Conservation (phyloP, 2,888 invertebrate species). For the Diplazon laetatorius region DNA sequence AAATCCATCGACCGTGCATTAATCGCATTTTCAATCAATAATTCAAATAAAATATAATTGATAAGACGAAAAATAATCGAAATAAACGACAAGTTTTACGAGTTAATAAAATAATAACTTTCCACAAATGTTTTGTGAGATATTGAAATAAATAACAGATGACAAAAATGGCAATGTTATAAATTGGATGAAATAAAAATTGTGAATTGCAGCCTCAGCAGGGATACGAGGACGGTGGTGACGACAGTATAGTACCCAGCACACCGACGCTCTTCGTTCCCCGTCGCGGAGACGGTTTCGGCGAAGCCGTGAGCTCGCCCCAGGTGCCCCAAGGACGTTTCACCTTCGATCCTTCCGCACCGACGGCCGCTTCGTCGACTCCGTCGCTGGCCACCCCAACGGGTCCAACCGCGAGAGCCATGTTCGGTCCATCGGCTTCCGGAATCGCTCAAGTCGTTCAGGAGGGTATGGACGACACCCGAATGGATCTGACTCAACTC, state of each 20-base stretch:
- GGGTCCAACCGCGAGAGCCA: constrained; percentile 71
- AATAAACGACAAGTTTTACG: too few relatives aligned
- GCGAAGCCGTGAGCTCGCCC: constrained; percentile 96
- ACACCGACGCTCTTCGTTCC: constrained; percentile 94
- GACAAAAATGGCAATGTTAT: too few relatives aligned
- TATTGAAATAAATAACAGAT: too few relatives aligned
- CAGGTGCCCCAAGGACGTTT: constrained; percentile 88
- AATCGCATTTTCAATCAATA: too few relatives aligned
- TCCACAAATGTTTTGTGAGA: too few relatives aligned
- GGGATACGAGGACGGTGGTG: constrained; percentile 87
- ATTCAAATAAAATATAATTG: too few relatives aligned
- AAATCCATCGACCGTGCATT: too few relatives aligned
- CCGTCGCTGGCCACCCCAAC: constrained; percentile 71
- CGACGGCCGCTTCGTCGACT: constrained; percentile 75
- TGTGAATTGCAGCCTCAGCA: constrained; percentile 80
- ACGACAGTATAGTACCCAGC: constrained; percentile 93
- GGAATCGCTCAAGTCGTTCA: constrained; percentile 84
- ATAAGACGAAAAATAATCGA: too few relatives aligned
- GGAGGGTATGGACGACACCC: constrained; percentile 89
- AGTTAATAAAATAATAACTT: too few relatives aligned
- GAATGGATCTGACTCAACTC: constrained; percentile 87
- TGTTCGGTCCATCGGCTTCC: constrained; percentile 73
- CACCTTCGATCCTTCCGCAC: constrained; percentile 84
- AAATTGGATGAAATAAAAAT: neutral
- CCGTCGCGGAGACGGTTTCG: constrained; percentile 92